phyloP scores from a whole-genome alignment of 2,888 invertebrate genomes.

The Didymodactylos carnosus region DNA sequence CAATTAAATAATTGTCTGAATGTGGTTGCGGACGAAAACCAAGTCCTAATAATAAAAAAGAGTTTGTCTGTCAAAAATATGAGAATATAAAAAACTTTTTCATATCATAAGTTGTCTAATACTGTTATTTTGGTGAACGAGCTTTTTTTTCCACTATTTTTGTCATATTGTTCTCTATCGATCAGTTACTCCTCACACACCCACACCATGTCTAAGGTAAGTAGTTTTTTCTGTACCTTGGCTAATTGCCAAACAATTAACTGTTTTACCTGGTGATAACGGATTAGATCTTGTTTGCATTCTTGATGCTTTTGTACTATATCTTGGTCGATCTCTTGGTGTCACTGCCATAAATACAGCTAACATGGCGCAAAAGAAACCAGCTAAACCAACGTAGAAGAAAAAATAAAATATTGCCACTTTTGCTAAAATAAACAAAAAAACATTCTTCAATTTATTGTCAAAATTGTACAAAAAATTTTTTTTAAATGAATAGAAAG shows the following conservation, averaged over 20 bases:
- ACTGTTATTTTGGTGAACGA: too few relatives aligned
- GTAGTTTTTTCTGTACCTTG: too few relatives aligned
- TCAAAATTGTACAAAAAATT: too few relatives aligned
- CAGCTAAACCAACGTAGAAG: slow-evolving; percentile 69
- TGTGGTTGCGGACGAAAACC: slow-evolving; percentile 82
- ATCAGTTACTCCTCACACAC: too few relatives aligned
- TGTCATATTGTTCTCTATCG: too few relatives aligned
- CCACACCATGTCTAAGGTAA: too few relatives aligned
- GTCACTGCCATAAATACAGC: slow-evolving; percentile 78
- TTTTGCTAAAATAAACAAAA: background rate
- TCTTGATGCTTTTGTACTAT: background rate
- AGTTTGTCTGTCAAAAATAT: too few relatives aligned
- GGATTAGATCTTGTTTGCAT: background rate
- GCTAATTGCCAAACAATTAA: too few relatives aligned
- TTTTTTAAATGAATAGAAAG: too few relatives aligned
- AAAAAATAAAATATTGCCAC: slow-evolving; percentile 73
- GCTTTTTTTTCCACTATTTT: too few relatives aligned
- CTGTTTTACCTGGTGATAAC: background rate
- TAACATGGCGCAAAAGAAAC: slow-evolving; percentile 77
- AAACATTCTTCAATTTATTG: too few relatives aligned
- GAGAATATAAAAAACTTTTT: background rate
- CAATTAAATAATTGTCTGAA: slow-evolving; percentile 67
- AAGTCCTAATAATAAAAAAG: slow-evolving; percentile 46
- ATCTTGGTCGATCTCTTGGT: slow-evolving; percentile 62
- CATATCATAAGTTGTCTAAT: too few relatives aligned